These are phyloP conservation scores for Caenorhabditis remanei DNA, from an alignment of 1,140 invertebrate genomes.

Conservation along the genomic window DNA sequence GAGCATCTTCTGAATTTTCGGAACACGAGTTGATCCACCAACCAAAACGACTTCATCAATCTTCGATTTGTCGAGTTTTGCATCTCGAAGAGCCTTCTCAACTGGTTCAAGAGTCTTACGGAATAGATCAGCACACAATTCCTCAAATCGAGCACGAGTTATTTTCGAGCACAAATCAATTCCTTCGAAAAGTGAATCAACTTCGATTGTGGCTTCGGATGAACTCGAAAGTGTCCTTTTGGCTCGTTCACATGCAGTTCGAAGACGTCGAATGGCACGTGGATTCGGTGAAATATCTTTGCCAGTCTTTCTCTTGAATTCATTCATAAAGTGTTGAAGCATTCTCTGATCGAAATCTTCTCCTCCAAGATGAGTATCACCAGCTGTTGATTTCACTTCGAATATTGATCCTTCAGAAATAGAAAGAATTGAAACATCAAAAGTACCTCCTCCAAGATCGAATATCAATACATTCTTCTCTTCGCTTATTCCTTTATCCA, in stretches of 20 bases:
- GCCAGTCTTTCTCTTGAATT: conserved; percentile 60
- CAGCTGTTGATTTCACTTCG: conserved; percentile 67
- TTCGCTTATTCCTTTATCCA: conserved; percentile 79
- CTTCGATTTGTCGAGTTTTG: conserved; percentile 83
- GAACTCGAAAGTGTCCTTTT: conserved; percentile 93
- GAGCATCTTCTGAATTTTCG: conserved; percentile 84
- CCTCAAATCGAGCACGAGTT: conserved; percentile 91
- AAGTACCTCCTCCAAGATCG: conserved; percentile 81
- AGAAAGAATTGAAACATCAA: conserved; percentile 88
- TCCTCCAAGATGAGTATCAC: conserved; percentile 78
- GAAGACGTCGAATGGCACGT: conserved; percentile 87
- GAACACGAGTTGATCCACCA: conserved; percentile 85
- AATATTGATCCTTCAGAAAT: conserved; percentile 85
- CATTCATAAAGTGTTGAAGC: conserved; percentile 66
- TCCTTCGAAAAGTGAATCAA: conserved; percentile 93
- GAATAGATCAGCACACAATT: conserved; percentile 90
- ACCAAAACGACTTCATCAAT: conserved; percentile 87
- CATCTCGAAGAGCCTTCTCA: conserved; percentile 85
- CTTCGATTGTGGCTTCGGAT: conserved; percentile 91
- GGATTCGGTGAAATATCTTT: conserved; percentile 91
- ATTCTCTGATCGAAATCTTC: conserved; percentile 77
- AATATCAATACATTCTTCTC: conserved; percentile 80
- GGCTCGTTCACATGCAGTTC: conserved; percentile 92
- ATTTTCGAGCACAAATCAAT: conserved; percentile 95
- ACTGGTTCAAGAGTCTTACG: conserved; percentile 89